Conservation (phyloP, 2,113 vertebrate genomes). For the Tauraco erythrolophus region DNA sequence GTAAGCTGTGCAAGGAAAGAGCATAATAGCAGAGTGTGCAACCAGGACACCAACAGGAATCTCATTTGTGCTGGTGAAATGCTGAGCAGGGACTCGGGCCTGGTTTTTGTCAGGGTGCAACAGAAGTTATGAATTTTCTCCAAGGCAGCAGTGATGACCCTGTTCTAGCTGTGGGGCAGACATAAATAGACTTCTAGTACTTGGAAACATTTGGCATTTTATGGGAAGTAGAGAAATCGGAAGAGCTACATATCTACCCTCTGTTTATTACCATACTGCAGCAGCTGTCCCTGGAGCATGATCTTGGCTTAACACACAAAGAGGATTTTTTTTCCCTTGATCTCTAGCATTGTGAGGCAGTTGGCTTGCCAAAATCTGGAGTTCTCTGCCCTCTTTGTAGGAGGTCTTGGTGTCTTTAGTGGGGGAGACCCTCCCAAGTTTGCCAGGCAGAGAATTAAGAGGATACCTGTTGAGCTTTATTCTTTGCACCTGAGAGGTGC, state of each 20-base stretch:
- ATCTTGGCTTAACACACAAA: not conserved
- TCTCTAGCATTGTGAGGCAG: not conserved
- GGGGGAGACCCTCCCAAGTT: not conserved
- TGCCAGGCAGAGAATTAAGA: not conserved
- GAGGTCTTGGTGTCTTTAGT: not conserved
- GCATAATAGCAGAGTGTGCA: fast-evolving
- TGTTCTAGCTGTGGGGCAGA: not conserved
- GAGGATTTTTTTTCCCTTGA: not conserved
- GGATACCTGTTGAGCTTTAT: not conserved
- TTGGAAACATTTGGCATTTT: not conserved
- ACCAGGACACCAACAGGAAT: not conserved
- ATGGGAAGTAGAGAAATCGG: not conserved
- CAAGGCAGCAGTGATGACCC: not conserved
- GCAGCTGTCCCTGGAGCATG: not conserved
- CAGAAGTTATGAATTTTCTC: not conserved
- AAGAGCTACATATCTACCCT: not conserved
- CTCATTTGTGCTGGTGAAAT: not conserved
- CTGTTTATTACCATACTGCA: not conserved
- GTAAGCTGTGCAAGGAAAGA: not conserved
- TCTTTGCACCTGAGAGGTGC: not conserved
- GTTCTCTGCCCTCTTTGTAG: not conserved
- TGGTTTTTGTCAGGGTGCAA: not conserved
- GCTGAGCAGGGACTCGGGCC: not conserved
- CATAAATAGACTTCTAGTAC: not conserved
- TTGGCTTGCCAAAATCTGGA: not conserved